phyloP scores from a whole-genome alignment of 1,140 invertebrate species.

The Brachionus plicatilis region DNA sequence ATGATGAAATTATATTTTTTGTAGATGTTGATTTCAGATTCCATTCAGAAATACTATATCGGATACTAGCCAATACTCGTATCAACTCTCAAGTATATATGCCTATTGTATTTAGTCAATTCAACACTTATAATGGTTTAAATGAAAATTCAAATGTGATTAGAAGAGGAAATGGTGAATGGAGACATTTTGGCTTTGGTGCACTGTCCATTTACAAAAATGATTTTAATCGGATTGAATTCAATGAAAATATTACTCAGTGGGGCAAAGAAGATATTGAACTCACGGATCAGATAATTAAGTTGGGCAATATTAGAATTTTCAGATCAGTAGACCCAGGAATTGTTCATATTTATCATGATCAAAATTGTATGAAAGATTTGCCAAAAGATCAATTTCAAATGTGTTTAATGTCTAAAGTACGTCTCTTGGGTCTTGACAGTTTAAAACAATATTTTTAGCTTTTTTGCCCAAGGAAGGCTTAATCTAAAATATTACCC shows the following conservation, averaged over 20 bases:
- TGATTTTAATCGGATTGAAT: slow-evolving; percentile 94
- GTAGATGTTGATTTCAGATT: slow-evolving; percentile 63
- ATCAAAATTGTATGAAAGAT: not conserved
- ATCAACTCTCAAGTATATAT: not conserved
- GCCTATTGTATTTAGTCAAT: not conserved
- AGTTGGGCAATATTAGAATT: slow-evolving; percentile 54
- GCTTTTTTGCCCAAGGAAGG: too few relatives aligned
- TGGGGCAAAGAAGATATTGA: slow-evolving; percentile 60
- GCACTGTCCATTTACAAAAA: slow-evolving; percentile 53
- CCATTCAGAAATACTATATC: slow-evolving; percentile 55
- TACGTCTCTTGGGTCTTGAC: not conserved
- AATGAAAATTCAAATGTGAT: not conserved
- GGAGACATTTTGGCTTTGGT: not conserved
- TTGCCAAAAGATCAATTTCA: not conserved
- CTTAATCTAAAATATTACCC: too few relatives aligned
- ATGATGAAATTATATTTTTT: slow-evolving; percentile 60
- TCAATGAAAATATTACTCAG: slow-evolving; percentile 82
- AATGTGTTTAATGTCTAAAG: not conserved
- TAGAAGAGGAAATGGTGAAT: not conserved
- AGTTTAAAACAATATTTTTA: too few relatives aligned
- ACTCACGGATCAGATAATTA: slow-evolving; percentile 73
- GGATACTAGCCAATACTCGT: slow-evolving; percentile 50
- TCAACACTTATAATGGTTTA: not conserved
- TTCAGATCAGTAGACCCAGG: not conserved
- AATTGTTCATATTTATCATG: not conserved